phyloP scores from a whole-genome alignment of 1,140 invertebrate species.

The Halesus radiatus region DNA sequence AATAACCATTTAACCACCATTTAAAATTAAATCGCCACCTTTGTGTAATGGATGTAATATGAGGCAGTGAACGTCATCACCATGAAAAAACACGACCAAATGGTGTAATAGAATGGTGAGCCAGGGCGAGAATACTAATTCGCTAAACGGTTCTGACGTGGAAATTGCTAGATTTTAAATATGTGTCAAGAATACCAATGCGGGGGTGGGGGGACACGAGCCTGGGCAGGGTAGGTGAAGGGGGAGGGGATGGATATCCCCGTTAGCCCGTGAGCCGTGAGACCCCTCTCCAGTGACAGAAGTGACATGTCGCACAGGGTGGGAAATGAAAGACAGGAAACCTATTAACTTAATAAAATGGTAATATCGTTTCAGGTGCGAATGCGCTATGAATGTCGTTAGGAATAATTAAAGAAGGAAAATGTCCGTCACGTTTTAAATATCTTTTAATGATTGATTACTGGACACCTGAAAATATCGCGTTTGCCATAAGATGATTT shows the following conservation, averaged over 20 bases:
- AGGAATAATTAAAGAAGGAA: no score
- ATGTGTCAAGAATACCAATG: slow-evolving; percentile 31
- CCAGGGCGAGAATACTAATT: slow-evolving; percentile 28
- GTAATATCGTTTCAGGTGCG: no score
- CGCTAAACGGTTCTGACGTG: slow-evolving; percentile 26
- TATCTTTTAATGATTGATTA: no score
- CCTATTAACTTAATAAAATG: no score
- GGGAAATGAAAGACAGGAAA: no score
- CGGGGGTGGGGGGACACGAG: neutral
- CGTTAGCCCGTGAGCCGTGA: no score
- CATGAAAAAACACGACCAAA: slow-evolving; percentile 37
- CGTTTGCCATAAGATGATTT: no score
- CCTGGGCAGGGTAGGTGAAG: neutral
- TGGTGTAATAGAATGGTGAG: slow-evolving; percentile 37
- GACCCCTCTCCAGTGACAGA: no score
- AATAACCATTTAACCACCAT: slow-evolving; percentile 14
- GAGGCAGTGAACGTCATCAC: slow-evolving; percentile 27
- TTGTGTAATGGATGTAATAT: slow-evolving; percentile 7
- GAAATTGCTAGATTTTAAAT: slow-evolving; percentile 32
- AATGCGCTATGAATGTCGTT: no score
- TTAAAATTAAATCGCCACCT: slow-evolving; percentile 13
- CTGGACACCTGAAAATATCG: no score
- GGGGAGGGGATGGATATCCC: neutral
- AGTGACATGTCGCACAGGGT: no score
- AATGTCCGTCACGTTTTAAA: no score